Evolutionary conservation across 1,140 invertebrate species (phyloP), one percentile per base, ranked within the genome.

Genomic region (Drosophila mojavensis): DNA sequence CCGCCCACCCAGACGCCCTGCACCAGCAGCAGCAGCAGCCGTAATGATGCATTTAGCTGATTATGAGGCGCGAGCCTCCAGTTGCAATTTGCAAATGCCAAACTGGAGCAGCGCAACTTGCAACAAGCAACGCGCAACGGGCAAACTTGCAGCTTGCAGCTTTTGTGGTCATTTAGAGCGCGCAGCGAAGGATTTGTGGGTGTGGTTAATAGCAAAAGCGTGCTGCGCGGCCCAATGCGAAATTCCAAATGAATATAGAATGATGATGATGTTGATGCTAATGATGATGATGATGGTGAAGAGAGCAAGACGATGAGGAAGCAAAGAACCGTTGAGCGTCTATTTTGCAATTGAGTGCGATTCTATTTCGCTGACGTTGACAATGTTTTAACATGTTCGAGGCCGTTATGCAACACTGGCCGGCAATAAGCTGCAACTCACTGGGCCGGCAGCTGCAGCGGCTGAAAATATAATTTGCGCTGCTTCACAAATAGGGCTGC

Each of bases 41-140:
- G 65, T 88, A 88, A 89, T 89, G 77, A 83, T 88, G 84, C 83
- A 78, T 88, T 88, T 88, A 89, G 84, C 62, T 77, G 84, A 88
- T 88, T 88, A 80, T 83, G 73, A 86, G 77, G 67, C 67, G 53
- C 67, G 68, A 66, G 26, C 51, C 50, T 56, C 50, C 13, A 62
- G 28, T 62, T 71, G 60, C 66, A 63, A 69, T 70, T 70, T 75
- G 66, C 67, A 71, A 61, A 53, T 53, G 69, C 62, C 78, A 75
- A 82, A 86, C 66, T 86, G 83, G 82, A 88, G 71, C 82, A 62
- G 64, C 30, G 3, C 7, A 24, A 4, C 45, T 41, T 13, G 56
- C 43, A 39, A 13, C 54, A 4, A 5, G n/a, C 26, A 41, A 13
- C 54, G 6, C 5, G n/a, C 26, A 41, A 43, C 55, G 13, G 5